Evolutionary conservation across 2,888 invertebrate species (phyloP), one percentile per base, ranked within the genome.

Genomic region (Amiota mariae): DNA sequence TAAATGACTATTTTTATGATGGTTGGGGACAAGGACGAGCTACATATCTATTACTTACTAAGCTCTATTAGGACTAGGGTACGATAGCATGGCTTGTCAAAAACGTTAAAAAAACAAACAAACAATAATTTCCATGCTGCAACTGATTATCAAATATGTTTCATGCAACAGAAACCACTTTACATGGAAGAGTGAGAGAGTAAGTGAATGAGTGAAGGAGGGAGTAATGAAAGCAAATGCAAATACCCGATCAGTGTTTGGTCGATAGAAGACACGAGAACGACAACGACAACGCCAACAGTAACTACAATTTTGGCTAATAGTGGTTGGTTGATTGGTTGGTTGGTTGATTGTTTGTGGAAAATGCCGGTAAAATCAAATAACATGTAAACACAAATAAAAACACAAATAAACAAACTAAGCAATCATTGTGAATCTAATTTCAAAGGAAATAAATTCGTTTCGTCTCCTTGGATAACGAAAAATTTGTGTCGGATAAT

Each of bases 181-280:
- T 20, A 20, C 59, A 59, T 15, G 59, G 20, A 24, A 18, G 8
- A 1, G n/a, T n/a, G 15, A 20, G 59, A 20, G 1, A 2, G 66
- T 9, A 9, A 47, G 66, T 15, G 59, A 8, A 24, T 10, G 8
- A 1, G n/a, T n/a, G 15, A 20, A 47, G 66, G 15, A 20, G 59
- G 20, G 1, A 2, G 66, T 9, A 9, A 47, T 49, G 20, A 56
- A 20, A 20, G 63, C 46, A 48, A 78, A 64, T 73, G 80, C 75
- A 67, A 77, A 74, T 75, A 76, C 74, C 82, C 85, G 85, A 83
- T 83, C 85, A 77, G 77, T 83, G 83, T 83, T 83, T 83, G 83
- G 76, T 83, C 83, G 76, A 83, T 83, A 82, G 59, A 46, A 36
- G 36, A 36, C 36, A 36, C 36, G 36, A 36, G 36, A 36, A 36